phyloP scores from a whole-genome alignment of 1,140 invertebrate species.

The Drosophila tropicalis region DNA sequence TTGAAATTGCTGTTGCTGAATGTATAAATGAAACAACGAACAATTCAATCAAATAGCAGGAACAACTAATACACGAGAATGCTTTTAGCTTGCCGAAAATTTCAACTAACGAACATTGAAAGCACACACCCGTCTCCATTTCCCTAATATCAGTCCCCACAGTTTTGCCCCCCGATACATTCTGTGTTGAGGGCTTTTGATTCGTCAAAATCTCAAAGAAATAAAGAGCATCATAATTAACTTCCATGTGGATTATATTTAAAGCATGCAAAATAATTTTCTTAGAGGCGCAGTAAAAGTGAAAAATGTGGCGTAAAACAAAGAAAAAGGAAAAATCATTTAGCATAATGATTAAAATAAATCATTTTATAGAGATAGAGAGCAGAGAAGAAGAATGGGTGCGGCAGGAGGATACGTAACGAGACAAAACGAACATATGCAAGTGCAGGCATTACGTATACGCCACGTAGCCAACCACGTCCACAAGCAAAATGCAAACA shows the following conservation, averaged over 20 bases:
- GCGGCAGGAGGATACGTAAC: slow-evolving; percentile 1
- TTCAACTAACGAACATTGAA: slow-evolving; percentile 14
- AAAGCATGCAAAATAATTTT: slow-evolving; percentile 61
- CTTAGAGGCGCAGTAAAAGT: slow-evolving; percentile 56
- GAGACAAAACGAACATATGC: slow-evolving; percentile 42
- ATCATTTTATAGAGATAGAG: slow-evolving; percentile 60
- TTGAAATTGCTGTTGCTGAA: not conserved
- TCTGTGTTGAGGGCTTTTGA: not conserved
- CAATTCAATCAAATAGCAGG: slow-evolving; percentile 64
- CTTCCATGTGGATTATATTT: not conserved
- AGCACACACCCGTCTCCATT: not conserved
- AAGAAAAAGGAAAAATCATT: slow-evolving; percentile 54
- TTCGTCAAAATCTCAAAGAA: slow-evolving; percentile 6
- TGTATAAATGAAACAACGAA: slow-evolving; percentile 46
- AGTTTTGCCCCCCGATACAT: not conserved
- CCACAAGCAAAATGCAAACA: slow-evolving; percentile 74
- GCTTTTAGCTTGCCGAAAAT: slow-evolving; percentile 62
- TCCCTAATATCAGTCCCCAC: not conserved
- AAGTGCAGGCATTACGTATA: slow-evolving; percentile 67
- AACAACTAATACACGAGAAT: slow-evolving; percentile 71
- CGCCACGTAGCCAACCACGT: slow-evolving; percentile 69
- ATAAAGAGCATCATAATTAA: not conserved
- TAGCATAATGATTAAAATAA: slow-evolving; percentile 82
- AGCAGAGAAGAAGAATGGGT: not conserved
- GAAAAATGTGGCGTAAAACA: slow-evolving; percentile 63